phyloP scores from a whole-genome alignment of 2,113 vertebrate genomes.

The Mugil cephalus region DNA sequence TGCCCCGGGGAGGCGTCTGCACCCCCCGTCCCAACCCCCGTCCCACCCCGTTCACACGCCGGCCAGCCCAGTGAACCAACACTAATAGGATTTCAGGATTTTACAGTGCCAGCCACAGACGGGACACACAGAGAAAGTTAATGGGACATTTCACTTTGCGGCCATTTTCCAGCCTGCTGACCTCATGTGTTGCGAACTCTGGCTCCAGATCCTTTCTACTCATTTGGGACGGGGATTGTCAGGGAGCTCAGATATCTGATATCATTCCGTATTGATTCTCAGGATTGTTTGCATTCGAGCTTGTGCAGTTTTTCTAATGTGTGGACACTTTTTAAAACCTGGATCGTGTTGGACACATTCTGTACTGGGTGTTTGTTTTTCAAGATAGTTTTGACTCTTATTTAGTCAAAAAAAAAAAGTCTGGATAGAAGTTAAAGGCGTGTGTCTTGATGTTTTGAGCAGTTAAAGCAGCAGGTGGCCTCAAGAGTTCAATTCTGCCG shows the following conservation, averaged over 20 bases:
- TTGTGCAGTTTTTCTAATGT: too few relatives aligned
- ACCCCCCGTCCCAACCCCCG: too few relatives aligned
- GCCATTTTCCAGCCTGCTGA: conserved; percentile 50
- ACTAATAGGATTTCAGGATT: conserved; percentile 73
- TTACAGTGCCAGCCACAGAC: conserved; percentile 42
- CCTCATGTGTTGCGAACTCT: conserved; percentile 32
- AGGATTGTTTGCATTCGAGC: background rate
- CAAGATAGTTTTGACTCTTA: too few relatives aligned
- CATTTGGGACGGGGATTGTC: conserved; percentile 3
- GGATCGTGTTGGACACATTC: too few relatives aligned
- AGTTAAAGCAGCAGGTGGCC: background rate
- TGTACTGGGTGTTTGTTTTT: too few relatives aligned
- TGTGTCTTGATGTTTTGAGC: background rate
- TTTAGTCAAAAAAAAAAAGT: background rate
- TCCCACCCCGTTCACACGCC: conserved; percentile 39
- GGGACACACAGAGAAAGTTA: conserved; percentile 33
- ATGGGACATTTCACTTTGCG: conserved; percentile 50
- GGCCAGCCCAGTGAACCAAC: conserved; percentile 61
- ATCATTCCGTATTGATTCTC: background rate
- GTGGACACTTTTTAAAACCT: background rate
- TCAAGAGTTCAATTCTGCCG: background rate
- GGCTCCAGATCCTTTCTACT: background rate
- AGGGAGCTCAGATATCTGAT: background rate
- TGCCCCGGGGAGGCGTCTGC: conserved; percentile 59
- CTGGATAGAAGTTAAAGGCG: background rate